These are phyloP conservation scores for Megastigmus dorsalis DNA, from an alignment of 2,888 invertebrate species.

Conservation along the genomic window DNA sequence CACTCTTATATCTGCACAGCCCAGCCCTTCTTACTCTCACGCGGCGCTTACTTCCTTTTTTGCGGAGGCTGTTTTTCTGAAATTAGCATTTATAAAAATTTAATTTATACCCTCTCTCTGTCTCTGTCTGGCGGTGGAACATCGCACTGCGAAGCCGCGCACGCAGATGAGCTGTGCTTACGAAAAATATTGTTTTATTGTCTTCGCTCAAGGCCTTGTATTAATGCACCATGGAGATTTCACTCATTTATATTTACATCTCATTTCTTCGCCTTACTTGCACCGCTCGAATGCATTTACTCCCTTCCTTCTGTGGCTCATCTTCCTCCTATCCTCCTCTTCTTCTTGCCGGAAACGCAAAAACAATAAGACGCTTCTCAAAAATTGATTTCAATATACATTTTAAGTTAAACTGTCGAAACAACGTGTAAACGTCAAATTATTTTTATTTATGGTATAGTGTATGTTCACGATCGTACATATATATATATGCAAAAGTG, in stretches of 20 bases:
- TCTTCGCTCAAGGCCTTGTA: constrained; percentile 6
- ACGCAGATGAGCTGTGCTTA: constrained; percentile 6
- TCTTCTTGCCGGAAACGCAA: background rate
- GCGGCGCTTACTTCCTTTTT: background rate
- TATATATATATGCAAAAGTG: background rate
- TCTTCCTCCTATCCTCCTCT: background rate
- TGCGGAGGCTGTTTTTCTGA: background rate
- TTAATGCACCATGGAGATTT: constrained; percentile 28
- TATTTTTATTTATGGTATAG: too few species aligned
- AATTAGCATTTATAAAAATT: constrained; percentile 34
- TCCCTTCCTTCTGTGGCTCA: background rate
- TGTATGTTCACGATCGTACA: too few species aligned
- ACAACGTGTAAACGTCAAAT: background rate
- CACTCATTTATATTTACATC: constrained; percentile 40
- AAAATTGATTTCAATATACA: too few species aligned
- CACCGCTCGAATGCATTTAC: background rate
- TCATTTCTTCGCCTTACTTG: constrained; percentile 12
- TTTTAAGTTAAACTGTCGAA: too few species aligned
- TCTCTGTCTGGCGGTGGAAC: background rate
- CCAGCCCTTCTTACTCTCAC: too few species aligned
- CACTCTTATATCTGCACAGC: background rate
- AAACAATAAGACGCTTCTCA: too few species aligned
- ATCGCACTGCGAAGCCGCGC: background rate
- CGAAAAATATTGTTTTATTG: constrained; percentile 37
- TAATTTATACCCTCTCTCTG: constrained; percentile 13